Evolutionary conservation across 1,140 invertebrate genomes (phyloP), one percentile per base, ranked within the genome.

Genomic region (Drosophila athabasca): DNA sequence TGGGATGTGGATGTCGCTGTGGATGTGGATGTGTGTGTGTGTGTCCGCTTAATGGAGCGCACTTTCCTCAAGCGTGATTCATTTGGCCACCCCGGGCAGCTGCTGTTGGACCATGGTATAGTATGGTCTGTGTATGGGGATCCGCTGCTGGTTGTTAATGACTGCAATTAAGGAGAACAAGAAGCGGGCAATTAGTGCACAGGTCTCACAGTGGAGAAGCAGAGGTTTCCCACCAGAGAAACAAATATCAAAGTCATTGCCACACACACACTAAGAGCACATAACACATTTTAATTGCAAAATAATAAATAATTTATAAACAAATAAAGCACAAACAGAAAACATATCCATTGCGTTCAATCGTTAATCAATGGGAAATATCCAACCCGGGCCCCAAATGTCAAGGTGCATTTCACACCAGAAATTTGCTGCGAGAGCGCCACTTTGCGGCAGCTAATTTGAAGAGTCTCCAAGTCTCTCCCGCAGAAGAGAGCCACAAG

Each of bases 321-420:
- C 52, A 57, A 74, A 43, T 64, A 44, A 67, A 54, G 54, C 35
- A 57, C 54, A 41, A 55, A 39, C 17, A 19, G 17, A 19, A 46
- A 62, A 58, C 52, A 61, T 61, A 76, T 59, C 50, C 62, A 68
- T 51, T 74, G 46, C 62, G 55, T 70, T 69, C 44, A 58, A 67
- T 75, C 70, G 64, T 69, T 69, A 79, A 74, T 31, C 55, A 55
- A 79, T 78, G 67, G 60, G 74, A 78, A 77, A 59, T 53, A 72
- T 67, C 44, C 49, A 46, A 17, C 54, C 17, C 17, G 17, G 17
- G 17, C 17, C 17, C 59, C 54, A 90, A 90, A 90, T 90, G 85
- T 90, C 85, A 90, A 90, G 85, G 85, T 90, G 85, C 85, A 90
- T 90, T 90, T 90, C 85, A 90, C 85, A 90, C 80, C 59, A 73